Conservation (phyloP, 2,113 vertebrate species). For the Chloebia gouldiae region DNA sequence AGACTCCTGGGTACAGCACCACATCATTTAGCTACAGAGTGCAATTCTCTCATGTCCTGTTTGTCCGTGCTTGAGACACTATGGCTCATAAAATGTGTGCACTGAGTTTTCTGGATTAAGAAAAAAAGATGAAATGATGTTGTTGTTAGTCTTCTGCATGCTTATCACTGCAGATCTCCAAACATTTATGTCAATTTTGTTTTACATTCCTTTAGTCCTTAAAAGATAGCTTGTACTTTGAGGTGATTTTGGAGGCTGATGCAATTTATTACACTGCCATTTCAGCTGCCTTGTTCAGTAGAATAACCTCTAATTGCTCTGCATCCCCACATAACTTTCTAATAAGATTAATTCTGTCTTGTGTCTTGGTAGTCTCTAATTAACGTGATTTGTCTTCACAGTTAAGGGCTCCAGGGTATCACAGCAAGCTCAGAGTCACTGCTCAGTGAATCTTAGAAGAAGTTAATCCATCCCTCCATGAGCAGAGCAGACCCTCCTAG, state of each 20-base stretch:
- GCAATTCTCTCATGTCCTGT: not conserved
- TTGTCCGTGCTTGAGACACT: not conserved
- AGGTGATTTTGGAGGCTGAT: not conserved
- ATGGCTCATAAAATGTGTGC: not conserved
- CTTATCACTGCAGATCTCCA: not conserved
- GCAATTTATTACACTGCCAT: not conserved
- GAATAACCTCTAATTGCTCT: not conserved
- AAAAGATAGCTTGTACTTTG: not conserved
- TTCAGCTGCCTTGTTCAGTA: not conserved
- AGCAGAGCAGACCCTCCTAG: not conserved
- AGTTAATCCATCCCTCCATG: not conserved
- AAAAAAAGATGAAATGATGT: not conserved
- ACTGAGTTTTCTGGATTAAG: not conserved
- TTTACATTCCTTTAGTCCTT: not conserved
- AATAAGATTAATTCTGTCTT: constrained; percentile 28
- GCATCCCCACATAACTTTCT: not conserved
- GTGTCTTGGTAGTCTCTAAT: constrained; percentile 13
- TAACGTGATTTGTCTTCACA: constrained; percentile 33
- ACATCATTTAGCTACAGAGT: not conserved
- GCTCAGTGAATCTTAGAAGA: not conserved
- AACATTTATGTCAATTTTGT: not conserved
- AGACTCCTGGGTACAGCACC: not conserved
- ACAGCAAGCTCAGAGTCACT: not conserved
- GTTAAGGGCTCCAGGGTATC: not conserved
- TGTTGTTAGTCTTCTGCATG: not conserved